Evolutionary conservation across 2,888 invertebrate genomes (phyloP).

Genomic region (Cordylochernes scorpioides): DNA sequence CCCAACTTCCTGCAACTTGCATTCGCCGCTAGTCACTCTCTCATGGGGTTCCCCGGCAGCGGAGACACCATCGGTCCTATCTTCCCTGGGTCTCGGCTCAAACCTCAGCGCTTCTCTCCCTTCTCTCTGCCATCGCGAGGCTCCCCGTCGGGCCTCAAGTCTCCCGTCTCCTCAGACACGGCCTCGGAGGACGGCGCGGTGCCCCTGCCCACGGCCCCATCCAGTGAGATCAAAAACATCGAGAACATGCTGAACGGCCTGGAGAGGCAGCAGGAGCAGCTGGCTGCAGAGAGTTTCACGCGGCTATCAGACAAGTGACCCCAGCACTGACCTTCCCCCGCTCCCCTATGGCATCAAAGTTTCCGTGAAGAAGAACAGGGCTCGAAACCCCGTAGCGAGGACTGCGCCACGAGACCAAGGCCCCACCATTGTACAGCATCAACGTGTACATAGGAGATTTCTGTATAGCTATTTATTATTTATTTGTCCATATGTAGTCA

Average conservation of each 20-base stretch:
- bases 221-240: slow-evolving; percentile 13
- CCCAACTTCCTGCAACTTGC: slow-evolving; percentile 51
- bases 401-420: no score
- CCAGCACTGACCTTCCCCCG: slow-evolving; percentile 62
- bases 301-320: slow-evolving; percentile 26
- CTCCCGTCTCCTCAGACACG: slow-evolving; percentile 6
- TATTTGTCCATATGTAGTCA: no score
- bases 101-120: slow-evolving; percentile 55
- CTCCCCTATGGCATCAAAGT: no score
- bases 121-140: slow-evolving; percentile 36
- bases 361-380: no score
- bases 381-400: no score
- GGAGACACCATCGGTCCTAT: slow-evolving; percentile 1
- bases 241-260: slow-evolving; percentile 15
- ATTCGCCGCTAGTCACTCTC: slow-evolving; percentile 57
- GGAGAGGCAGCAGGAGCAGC: slow-evolving; percentile 12
- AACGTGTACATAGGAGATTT: no score
- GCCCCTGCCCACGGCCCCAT: slow-evolving; percentile 7
- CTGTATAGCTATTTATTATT: no score
- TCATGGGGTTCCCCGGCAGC: slow-evolving; percentile 34
- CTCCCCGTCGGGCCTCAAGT: slow-evolving; percentile 1
- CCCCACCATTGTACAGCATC: no score
- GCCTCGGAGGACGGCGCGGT: slow-evolving; percentile 11
- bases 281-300: slow-evolving; percentile 11
- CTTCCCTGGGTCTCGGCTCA: slow-evolving; percentile 18